phyloP scores from a whole-genome alignment of 2,888 invertebrate species.

The Perizoma flavofasciatum region DNA sequence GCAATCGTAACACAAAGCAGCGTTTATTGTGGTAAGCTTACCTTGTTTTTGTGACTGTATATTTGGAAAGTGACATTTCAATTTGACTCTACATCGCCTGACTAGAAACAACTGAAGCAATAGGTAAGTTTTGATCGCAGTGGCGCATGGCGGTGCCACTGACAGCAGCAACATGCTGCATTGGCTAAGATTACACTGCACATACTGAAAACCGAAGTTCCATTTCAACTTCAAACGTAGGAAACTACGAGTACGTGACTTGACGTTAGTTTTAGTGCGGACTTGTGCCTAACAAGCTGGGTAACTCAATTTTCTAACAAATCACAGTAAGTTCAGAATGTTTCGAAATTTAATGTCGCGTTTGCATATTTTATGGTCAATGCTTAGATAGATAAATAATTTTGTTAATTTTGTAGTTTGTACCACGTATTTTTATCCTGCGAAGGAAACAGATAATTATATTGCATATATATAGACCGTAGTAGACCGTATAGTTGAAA shows the following conservation, averaged over 20 bases:
- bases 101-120: slow-evolving; percentile 44
- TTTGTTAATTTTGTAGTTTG: too few relatives aligned
- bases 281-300: slow-evolving; percentile 1
- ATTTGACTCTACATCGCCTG: slow-evolving; percentile 68
- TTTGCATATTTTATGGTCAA: slow-evolving; percentile 20
- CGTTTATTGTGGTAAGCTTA: slow-evolving; percentile 7
- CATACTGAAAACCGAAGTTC: not conserved
- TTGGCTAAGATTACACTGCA: slow-evolving; percentile 16
- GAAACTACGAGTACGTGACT: slow-evolving; percentile 4
- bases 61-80: slow-evolving; percentile 70
- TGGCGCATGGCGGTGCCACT: slow-evolving; percentile 39
- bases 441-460: too few relatives aligned
- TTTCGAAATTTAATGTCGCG: slow-evolving; percentile 1
- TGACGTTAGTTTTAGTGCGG: not conserved
- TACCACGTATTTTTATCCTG: too few relatives aligned
- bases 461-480: too few relatives aligned
- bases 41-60: slow-evolving; percentile 41
- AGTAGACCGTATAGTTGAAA: too few relatives aligned
- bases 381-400: too few relatives aligned
- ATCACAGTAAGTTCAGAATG: too few relatives aligned
- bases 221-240: slow-evolving; percentile 1
- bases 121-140: slow-evolving; percentile 50
- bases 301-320: not conserved
- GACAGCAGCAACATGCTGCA: slow-evolving; percentile 43
- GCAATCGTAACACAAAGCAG: slow-evolving; percentile 7